These are phyloP conservation scores for Trimorus sp. DNA, from an alignment of 2,888 invertebrate species.

Conservation along the genomic window DNA sequence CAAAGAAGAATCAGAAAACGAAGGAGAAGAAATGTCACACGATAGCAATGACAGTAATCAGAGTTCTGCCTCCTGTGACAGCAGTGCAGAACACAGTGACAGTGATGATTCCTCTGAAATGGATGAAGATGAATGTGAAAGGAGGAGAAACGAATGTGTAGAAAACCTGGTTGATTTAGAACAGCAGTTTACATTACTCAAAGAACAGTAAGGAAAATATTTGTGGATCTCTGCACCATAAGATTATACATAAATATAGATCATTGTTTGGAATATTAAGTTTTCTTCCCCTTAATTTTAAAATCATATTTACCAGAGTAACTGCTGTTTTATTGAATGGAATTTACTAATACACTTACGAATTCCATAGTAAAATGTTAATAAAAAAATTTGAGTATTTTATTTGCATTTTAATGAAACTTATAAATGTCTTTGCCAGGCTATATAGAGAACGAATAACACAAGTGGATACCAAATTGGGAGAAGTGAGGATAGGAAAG, in stretches of 20 bases:
- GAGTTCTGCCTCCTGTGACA: constrained; percentile 83
- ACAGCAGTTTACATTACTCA: constrained; percentile 91
- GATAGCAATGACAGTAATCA: constrained; percentile 80
- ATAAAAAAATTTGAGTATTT: neutral
- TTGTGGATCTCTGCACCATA: no score
- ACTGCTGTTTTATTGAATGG: no score
- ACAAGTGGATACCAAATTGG: constrained; percentile 92
- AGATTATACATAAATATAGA: no score
- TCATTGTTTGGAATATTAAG: no score
- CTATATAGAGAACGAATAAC: constrained; percentile 91
- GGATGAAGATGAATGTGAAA: constrained; percentile 96
- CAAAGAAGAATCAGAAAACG: constrained; percentile 80
- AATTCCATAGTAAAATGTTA: neutral
- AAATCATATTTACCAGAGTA: no score
- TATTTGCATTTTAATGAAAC: no score
- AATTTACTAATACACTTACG: neutral
- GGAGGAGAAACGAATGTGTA: constrained; percentile 90
- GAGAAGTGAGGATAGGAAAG: constrained; percentile 92
- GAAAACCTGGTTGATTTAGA: constrained; percentile 94
- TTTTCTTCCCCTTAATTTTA: no score
- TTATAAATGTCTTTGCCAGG: no score
- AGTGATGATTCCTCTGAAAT: constrained; percentile 94
- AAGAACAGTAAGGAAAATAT: constrained; percentile 88
- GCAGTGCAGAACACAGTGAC: constrained; percentile 89
- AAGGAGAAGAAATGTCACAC: constrained; percentile 81